Conservation (phyloP, 2,888 invertebrate species). For the Xestobium rufovillosum region DNA sequence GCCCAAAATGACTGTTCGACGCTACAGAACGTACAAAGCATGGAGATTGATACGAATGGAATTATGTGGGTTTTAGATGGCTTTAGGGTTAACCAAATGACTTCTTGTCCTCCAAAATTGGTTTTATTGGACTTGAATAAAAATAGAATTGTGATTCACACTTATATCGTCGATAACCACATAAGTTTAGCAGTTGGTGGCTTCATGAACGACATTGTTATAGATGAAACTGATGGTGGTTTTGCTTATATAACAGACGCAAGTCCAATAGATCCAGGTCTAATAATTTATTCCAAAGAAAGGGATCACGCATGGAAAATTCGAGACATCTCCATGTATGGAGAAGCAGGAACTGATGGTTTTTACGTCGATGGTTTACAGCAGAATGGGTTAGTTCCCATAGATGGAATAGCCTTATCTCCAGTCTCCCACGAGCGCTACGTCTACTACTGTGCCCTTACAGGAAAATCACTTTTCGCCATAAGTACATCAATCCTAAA, state of each 20-base stretch:
- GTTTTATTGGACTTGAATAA: slow-evolving; percentile 59
- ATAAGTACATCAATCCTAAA: slow-evolving; percentile 54
- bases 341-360: slow-evolving; percentile 49
- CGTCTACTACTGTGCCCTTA: slow-evolving; percentile 32
- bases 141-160: slow-evolving; percentile 48
- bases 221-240: slow-evolving; percentile 60
- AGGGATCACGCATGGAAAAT: slow-evolving; percentile 63
- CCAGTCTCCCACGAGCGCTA: slow-evolving; percentile 44
- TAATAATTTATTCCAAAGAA: slow-evolving; percentile 59
- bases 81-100: slow-evolving; percentile 54
- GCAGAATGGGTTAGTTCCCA: slow-evolving; percentile 49
- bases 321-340: slow-evolving; percentile 59
- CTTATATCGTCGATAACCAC: slow-evolving; percentile 53
- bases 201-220: slow-evolving; percentile 61
- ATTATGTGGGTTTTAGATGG: slow-evolving; percentile 65
- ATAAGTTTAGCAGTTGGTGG: slow-evolving; percentile 50
- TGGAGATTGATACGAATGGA: slow-evolving; percentile 65
- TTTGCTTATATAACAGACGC: slow-evolving; percentile 67
- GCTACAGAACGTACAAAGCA: slow-evolving; percentile 64
- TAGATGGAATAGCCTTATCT: slow-evolving; percentile 66
- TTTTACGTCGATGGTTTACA: slow-evolving; percentile 54
- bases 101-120: slow-evolving; percentile 58
- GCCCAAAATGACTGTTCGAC: slow-evolving; percentile 49
- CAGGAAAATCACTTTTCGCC: slow-evolving; percentile 47
- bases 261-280: slow-evolving; percentile 58